These are phyloP conservation scores for Piezodorus guildinii DNA, from an alignment of 1,140 invertebrate genomes.

Conservation along the genomic window DNA sequence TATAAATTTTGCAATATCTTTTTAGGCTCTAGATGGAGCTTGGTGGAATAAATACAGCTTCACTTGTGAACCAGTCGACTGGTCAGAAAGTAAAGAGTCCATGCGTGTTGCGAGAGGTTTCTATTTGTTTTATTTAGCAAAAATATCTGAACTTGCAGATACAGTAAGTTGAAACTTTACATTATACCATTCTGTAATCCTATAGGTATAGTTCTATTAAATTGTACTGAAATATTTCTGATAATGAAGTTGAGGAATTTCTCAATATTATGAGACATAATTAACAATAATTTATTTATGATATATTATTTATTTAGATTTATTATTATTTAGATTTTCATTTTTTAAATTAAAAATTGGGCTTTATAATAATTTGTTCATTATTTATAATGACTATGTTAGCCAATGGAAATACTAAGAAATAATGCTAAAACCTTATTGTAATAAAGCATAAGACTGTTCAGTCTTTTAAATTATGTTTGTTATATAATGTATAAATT, in stretches of 20 bases:
- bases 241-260: too few species aligned
- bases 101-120: constrained; percentile 54
- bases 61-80: constrained; percentile 73
- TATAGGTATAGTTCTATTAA: not conserved
- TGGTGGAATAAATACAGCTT: constrained; percentile 56
- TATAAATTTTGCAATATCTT: not conserved
- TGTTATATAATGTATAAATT: too few species aligned
- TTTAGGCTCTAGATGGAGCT: not conserved
- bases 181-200: not conserved
- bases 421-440: too few species aligned
- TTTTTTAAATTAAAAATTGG: too few species aligned
- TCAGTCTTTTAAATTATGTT: too few species aligned
- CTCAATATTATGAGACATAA: not conserved
- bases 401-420: too few species aligned
- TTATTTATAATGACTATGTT: too few species aligned
- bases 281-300: not conserved
- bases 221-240: too few species aligned
- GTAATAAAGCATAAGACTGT: too few species aligned
- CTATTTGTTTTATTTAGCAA: constrained; percentile 85
- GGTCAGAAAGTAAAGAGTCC: constrained; percentile 53
- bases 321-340: too few species aligned
- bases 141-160: constrained; percentile 80
- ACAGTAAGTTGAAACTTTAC: constrained; percentile 41
- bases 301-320: too few species aligned
- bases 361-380: too few species aligned